These are phyloP conservation scores for Daktulosphaira vitifoliae DNA, from an alignment of 1,140 invertebrate genomes.

Conservation along the genomic window DNA sequence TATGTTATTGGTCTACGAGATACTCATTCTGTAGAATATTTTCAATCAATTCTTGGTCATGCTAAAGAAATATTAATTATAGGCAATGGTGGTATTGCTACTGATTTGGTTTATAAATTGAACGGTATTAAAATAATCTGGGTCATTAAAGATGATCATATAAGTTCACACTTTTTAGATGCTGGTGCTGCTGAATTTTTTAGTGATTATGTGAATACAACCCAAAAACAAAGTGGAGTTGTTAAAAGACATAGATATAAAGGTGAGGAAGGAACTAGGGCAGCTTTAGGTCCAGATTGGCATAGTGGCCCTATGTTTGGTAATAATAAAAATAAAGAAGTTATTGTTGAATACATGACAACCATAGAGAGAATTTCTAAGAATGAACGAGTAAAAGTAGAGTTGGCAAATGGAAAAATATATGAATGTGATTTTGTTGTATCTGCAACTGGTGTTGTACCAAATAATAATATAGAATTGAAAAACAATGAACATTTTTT, in stretches of 20 bases:
- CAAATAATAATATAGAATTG: constrained; percentile 53
- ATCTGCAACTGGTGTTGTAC: constrained; percentile 88
- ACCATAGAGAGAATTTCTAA: constrained; percentile 51
- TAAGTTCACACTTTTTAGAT: constrained; percentile 89
- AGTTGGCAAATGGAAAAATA: constrained; percentile 63
- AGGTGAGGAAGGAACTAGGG: constrained; percentile 48
- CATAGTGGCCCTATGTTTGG: constrained; percentile 58
- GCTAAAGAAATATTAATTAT: constrained; percentile 70
- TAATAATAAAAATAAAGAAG: constrained; percentile 42
- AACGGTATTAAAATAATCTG: constrained; percentile 78
- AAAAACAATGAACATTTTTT: constrained; percentile 47
- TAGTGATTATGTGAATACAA: constrained; percentile 45
- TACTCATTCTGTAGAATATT: constrained; percentile 82
- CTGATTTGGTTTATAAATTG: constrained; percentile 86
- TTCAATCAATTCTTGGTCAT: constrained; percentile 59
- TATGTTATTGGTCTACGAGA: constrained; percentile 84
- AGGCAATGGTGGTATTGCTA: constrained; percentile 97
- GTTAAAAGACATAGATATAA: constrained; percentile 41
- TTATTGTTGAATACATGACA: constrained; percentile 57
- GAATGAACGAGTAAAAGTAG: constrained; percentile 55
- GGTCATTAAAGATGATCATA: constrained; percentile 87
- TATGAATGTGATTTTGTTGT: constrained; percentile 85
- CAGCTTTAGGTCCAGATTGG: constrained; percentile 94
- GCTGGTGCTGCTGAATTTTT: constrained; percentile 93
- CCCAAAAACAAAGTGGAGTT: constrained; percentile 49